Conservation (phyloP, 2,797 vertebrate genomes). For the Molossus molossus region DNA sequence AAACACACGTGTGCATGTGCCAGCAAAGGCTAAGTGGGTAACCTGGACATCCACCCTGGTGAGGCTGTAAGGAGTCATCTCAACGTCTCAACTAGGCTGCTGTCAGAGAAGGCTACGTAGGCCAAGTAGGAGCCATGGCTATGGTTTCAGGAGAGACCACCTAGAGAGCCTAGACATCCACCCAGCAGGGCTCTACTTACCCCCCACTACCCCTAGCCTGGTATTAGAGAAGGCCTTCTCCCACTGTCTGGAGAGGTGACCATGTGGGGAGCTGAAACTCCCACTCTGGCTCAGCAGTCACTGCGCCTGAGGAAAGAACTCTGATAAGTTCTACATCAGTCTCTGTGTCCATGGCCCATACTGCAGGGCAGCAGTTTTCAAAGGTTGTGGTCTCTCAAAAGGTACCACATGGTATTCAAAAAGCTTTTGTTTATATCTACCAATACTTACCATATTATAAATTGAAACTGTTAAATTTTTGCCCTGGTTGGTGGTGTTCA, state of each 20-base stretch:
- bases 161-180: not conserved
- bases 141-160: not conserved
- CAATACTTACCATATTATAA: constrained; percentile 8
- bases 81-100: not conserved
- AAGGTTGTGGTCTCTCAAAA: not conserved
- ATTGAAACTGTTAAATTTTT: constrained; percentile 42
- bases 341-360: not conserved
- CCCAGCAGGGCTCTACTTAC: not conserved
- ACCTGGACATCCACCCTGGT: not conserved
- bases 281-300: not conserved
- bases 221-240: not conserved
- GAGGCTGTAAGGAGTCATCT: not conserved
- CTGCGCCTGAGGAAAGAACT: not conserved
- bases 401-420: not conserved
- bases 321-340: not conserved
- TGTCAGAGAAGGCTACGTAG: not conserved
- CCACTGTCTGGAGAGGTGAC: not conserved
- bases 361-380: not conserved
- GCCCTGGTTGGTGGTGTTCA: too few relatives aligned
- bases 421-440: not conserved
- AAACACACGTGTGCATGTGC: too few relatives aligned
- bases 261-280: not conserved
- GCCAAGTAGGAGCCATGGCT: not conserved
- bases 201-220: not conserved
- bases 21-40: not conserved